These are phyloP conservation scores for Magallana ariakensis DNA, from an alignment of 1,140 invertebrate species.

Conservation along the genomic window DNA sequence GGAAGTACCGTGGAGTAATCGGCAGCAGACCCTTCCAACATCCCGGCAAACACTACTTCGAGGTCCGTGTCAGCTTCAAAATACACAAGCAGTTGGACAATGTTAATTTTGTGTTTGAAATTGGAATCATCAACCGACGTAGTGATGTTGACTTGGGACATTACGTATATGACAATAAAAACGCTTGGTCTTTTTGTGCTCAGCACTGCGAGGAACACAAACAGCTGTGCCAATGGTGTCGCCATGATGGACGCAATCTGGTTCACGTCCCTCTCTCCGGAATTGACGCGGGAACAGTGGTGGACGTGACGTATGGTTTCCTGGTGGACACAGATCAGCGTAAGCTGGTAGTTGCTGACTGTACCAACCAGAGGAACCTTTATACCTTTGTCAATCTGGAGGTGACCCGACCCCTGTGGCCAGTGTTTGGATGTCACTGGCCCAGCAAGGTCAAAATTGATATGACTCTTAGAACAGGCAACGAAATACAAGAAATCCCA, in stretches of 20 bases:
- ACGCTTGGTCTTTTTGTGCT: conserved; percentile 65
- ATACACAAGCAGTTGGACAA: conserved; percentile 61
- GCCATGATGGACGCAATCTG: conserved; percentile 60
- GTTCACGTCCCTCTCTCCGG: conserved; percentile 52
- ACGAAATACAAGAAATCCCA: conserved; percentile 51
- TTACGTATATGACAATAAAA: conserved; percentile 63
- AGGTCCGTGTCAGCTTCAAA: conserved; percentile 53
- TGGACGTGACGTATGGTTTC: conserved; percentile 58
- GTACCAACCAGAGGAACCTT: conserved; percentile 51
- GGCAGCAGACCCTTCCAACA: conserved; percentile 55
- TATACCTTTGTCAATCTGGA: conserved; percentile 58
- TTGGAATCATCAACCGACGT: conserved; percentile 58
- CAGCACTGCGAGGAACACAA: conserved; percentile 66
- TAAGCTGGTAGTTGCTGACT: conserved; percentile 57
- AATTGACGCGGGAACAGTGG: conserved; percentile 47
- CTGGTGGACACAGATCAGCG: conserved; percentile 57
- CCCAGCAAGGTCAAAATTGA: conserved; percentile 64
- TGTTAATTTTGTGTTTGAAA: conserved; percentile 64
- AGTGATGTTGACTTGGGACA: conserved; percentile 62
- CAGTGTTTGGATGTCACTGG: conserved; percentile 66
- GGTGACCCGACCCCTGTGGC: conserved; percentile 56
- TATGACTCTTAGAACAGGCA: conserved; percentile 57
- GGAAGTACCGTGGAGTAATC: conserved; percentile 61
- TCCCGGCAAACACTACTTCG: conserved; percentile 63
- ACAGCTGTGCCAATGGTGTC: conserved; percentile 61